Conservation (phyloP, 1,140 invertebrate species). For the Diploscapter pachys region DNA sequence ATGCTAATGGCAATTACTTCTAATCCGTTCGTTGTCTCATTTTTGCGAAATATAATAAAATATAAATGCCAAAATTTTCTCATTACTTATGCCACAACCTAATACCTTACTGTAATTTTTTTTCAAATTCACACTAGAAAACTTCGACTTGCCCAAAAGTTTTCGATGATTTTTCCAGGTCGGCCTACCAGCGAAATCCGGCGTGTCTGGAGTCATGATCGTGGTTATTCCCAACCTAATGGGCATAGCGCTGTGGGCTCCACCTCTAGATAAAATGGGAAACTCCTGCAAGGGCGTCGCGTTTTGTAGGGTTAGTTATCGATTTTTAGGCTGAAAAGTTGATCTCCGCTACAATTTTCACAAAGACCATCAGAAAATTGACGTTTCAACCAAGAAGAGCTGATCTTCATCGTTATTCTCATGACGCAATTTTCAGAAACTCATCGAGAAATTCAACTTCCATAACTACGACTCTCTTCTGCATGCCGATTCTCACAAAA, state of each 20-base stretch:
- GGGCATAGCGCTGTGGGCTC: slow-evolving; percentile 91
- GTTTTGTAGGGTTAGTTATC: slow-evolving; percentile 67
- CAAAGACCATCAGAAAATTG: background rate
- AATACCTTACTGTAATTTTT: background rate
- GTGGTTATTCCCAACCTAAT: slow-evolving; percentile 94
- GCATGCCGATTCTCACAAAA: slow-evolving; percentile 82
- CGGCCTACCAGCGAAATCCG: slow-evolving; percentile 91
- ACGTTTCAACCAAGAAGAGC: no score
- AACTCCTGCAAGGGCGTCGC: slow-evolving; percentile 85
- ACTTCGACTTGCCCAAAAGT: no score
- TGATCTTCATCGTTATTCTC: background rate
- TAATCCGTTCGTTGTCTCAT: background rate
- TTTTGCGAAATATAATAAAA: background rate
- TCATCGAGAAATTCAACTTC: slow-evolving; percentile 86
- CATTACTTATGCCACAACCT: background rate
- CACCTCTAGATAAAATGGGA: slow-evolving; percentile 79
- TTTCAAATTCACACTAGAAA: background rate
- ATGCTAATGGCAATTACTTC: background rate
- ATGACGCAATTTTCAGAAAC: slow-evolving; percentile 63
- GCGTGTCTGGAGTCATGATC: slow-evolving; percentile 85
- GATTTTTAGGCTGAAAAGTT: background rate
- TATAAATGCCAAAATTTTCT: background rate
- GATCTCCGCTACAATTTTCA: background rate
- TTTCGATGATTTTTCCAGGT: slow-evolving; percentile 59
- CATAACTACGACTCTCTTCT: slow-evolving; percentile 93